Base-by-base conservation (phyloP, 2,797 vertebrate genomes). In the Picus viridis region DNA sequence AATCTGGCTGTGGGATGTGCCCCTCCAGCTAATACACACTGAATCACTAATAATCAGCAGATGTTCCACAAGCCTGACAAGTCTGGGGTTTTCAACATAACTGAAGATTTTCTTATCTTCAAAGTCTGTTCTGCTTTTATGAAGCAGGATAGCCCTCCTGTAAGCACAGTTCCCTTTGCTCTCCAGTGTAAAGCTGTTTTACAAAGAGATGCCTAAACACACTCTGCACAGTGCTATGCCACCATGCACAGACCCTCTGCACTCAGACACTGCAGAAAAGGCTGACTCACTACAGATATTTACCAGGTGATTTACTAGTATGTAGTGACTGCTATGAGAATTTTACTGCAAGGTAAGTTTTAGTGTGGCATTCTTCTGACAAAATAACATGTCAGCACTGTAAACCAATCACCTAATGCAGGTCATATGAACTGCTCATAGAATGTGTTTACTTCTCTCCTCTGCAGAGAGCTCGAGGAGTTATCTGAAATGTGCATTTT, bases 111-210 rank as follows among this genome's bases (percentile, higher is more conserved):
- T 80, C 9, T 73, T 91, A 73, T 45, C 23, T 76, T 70, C 11
- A 47, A 96, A 94, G 41, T 95, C 96, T 11, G 97, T 98, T 77
- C 98, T 98, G 3, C 47, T 36, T 10, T 65, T 98, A 83, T 97
- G 98, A 79, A 95, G 97, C 57, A 98, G 98, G 3, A 72, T 98
- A 56, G 98, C 97, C 16, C 97, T 97, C 94, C 94, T 98, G 97
- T 97, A 96, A 98, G 98, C 96, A 89, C 49, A 85, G 34, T 6
- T 81, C 61, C 47, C 36, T 79, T 49, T 85, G 12, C 45, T 43
- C 36, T 79, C 29, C 74, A 75, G 36, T 32, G 29, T 43, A 57
- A 88, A 86, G 16, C 26, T 74, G 9, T 41, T 93, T 78, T 65
- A 77, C 8, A 59, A 51, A 75, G 51, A 86, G 53, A 29, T 34